These are phyloP conservation scores for Pogonomyrmex barbatus DNA, from an alignment of 1,140 invertebrate species.

Conservation along the genomic window DNA sequence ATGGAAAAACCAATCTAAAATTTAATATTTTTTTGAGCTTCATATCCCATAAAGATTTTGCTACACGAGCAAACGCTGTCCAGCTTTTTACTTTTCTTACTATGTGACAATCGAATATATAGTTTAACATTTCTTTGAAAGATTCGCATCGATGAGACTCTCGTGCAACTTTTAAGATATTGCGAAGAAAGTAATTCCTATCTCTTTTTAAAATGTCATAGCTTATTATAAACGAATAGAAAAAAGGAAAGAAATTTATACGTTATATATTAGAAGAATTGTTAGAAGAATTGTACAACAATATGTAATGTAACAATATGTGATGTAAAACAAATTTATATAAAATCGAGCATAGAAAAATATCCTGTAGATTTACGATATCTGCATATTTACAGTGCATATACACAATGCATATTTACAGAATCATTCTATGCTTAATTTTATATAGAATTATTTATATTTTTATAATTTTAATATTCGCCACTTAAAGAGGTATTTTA, in stretches of 20 bases:
- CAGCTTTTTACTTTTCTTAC: neutral
- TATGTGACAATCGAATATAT: neutral
- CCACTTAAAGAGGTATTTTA: neutral
- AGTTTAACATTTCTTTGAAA: conserved; percentile 23
- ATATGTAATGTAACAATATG: too few species aligned
- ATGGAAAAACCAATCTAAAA: conserved; percentile 20
- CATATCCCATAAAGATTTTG: conserved; percentile 22
- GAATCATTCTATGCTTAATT: neutral
- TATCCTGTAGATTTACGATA: too few species aligned
- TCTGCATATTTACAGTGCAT: too few species aligned
- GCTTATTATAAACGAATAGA: neutral
- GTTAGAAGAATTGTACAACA: too few species aligned
- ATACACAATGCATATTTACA: neutral
- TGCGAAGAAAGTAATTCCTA: neutral
- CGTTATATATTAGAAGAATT: neutral
- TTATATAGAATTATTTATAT: neutral
- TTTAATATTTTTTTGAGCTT: conserved; percentile 41
- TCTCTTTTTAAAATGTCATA: neutral
- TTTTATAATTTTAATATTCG: neutral
- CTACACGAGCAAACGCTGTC: neutral
- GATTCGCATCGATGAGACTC: neutral
- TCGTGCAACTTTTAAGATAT: neutral
- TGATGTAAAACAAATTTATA: too few species aligned
- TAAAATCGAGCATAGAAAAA: too few species aligned
- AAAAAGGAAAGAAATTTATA: neutral